Percentiles rank a stretch among this genome's conserved stretches.
phyloP scores from a whole-genome alignment of 2,888 invertebrate species.

The Choristoneura rosaceana region DNA sequence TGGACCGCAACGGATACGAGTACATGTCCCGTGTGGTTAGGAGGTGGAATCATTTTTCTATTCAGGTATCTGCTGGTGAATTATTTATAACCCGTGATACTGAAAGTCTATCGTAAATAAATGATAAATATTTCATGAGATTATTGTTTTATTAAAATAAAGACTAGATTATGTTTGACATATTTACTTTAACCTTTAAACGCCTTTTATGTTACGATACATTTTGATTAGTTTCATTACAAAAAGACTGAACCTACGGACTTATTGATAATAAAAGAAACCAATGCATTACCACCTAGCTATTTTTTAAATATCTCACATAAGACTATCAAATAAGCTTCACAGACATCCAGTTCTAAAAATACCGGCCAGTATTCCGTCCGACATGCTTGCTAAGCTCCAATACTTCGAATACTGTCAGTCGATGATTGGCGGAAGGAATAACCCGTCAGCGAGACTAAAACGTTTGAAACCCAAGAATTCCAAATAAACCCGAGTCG shows the following conservation, averaged over 20 bases:
- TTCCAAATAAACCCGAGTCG: constrained; percentile 27
- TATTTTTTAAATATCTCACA: neutral
- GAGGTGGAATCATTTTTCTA: constrained; percentile 2
- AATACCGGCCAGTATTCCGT: constrained; percentile 1
- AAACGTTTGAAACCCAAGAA: constrained; percentile 26
- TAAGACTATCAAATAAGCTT: neutral
- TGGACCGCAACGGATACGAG: neutral
- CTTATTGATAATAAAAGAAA: too few species aligned
- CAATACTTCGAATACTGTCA: constrained; percentile 16
- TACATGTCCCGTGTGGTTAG: constrained; percentile 3
- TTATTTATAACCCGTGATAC: constrained; percentile 1
- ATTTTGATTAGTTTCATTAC: too few species aligned
- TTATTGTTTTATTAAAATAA: too few species aligned
- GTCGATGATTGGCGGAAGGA: constrained; percentile 36
- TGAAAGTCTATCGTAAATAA: neutral
- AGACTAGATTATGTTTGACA: too few species aligned
- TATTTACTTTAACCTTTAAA: too few species aligned
- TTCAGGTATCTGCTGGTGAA: constrained; percentile 1
- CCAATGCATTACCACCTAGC: neutral
- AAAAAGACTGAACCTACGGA: too few species aligned
- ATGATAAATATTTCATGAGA: neutral
- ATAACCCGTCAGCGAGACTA: constrained; percentile 33
- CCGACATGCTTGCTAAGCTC: constrained; percentile 16
- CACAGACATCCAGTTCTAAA: neutral
- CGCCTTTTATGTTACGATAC: too few species aligned